Evolutionary conservation across 2,888 invertebrate species (phyloP), one percentile per base, ranked within the genome.

Genomic region (Tenthredo livida): DNA sequence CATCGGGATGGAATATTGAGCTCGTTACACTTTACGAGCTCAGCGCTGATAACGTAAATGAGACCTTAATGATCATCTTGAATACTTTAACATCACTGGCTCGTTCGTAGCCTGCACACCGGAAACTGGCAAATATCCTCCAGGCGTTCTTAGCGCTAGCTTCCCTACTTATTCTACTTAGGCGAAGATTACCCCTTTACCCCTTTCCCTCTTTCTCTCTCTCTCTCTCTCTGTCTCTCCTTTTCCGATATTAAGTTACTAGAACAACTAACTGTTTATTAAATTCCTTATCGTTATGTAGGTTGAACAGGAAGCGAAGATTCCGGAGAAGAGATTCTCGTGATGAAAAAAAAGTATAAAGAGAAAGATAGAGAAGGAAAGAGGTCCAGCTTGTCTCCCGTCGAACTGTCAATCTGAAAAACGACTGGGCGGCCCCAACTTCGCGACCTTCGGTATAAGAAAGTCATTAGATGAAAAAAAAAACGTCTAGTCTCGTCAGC

Each of bases 1-100:
- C 40, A 9, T 43, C 72, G 40, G 21, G 72, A 73, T 73, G 72
- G 72, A 73, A 73, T 73, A 73, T 73, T 73, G 77, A 50, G 77
- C 47, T 77, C 77, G 77, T 77, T 77, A 77, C 72, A 43, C 72
- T 73, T 77, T 77, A 77, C 77, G 77, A 50, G 50, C 77, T 50
- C 33, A 7, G 33, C 33, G 77, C 77, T 77, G 77, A 77, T 77
- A 77, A 50, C 77, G 77, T 17, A 77, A 77, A 77, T 54, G 77
- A 77, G 77, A 54, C 77, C 50, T 77, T 77, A 77, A 77, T 54
- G 77, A 77, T 77, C 77, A 54, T 77, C 77, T 77, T 77, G 54
- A 50, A 77, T 77, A 77, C 77, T 77, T 77, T 43, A 73, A 40
- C 72, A 25, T 43, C 72, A 43, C 40, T n/a, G 40, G 40, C 43